phyloP scores from a whole-genome alignment of 2,888 invertebrate genomes.

The Cosmopolites sordidus region DNA sequence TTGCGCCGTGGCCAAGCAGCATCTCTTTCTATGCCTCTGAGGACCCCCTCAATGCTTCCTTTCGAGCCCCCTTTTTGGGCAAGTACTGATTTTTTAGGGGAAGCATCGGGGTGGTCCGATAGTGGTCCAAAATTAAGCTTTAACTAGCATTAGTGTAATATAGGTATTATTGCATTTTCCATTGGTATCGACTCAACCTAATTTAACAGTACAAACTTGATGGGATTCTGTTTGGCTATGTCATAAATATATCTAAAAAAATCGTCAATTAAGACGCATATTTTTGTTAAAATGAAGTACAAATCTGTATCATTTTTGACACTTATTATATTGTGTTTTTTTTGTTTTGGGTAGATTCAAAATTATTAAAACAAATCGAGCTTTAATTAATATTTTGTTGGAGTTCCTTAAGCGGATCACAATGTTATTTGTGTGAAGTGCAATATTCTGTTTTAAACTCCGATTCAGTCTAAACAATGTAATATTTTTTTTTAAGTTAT shows the following conservation, averaged over 20 bases:
- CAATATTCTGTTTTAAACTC: slow-evolving; percentile 35
- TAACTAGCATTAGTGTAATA: slow-evolving; percentile 20
- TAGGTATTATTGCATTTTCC: slow-evolving; percentile 15
- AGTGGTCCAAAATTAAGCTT: slow-evolving; percentile 20
- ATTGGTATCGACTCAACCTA: slow-evolving; percentile 1
- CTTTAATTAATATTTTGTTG: background rate
- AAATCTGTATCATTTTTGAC: slow-evolving; percentile 37
- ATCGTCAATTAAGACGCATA: slow-evolving; percentile 44
- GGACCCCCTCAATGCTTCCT: background rate
- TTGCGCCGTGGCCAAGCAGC: background rate
- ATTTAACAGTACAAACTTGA: slow-evolving; percentile 21
- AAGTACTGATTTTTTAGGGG: slow-evolving; percentile 35
- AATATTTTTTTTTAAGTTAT: slow-evolving; percentile 20
- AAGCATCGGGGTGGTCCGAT: slow-evolving; percentile 18
- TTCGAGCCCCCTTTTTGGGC: slow-evolving; percentile 24
- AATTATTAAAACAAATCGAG: background rate
- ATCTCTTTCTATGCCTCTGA: background rate
- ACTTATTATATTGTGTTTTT: slow-evolving; percentile 23
- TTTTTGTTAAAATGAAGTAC: slow-evolving; percentile 49
- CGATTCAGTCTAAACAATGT: slow-evolving; percentile 22
- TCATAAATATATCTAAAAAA: slow-evolving; percentile 34
- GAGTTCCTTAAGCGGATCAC: slow-evolving; percentile 30
- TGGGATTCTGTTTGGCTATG: slow-evolving; percentile 38
- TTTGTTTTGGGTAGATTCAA: background rate
- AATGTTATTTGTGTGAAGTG: slow-evolving; percentile 34